phyloP scores from a whole-genome alignment of 2,113 vertebrate species.

The Thunnus thynnus region DNA sequence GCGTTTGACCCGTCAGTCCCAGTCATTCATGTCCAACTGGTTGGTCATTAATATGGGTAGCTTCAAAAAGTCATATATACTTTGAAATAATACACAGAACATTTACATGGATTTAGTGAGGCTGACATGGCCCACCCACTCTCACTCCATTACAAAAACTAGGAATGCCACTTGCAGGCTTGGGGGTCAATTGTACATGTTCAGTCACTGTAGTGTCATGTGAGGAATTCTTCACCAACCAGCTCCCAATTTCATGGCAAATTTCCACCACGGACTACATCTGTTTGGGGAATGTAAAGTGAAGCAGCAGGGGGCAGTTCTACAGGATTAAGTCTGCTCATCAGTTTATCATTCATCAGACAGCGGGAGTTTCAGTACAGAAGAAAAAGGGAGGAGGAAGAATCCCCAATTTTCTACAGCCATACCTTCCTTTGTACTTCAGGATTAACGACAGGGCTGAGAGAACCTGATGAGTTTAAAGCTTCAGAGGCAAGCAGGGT shows the following conservation, averaged over 20 bases:
- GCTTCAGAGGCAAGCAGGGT: slow-evolving; percentile 81
- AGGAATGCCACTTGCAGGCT: slow-evolving; percentile 61
- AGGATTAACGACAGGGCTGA: slow-evolving; percentile 84
- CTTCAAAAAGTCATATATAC: slow-evolving; percentile 11
- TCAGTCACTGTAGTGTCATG: slow-evolving; percentile 66
- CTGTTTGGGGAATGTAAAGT: slow-evolving; percentile 81
- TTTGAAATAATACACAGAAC: slow-evolving; percentile 43
- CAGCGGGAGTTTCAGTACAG: slow-evolving; percentile 66
- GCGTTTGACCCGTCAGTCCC: slow-evolving; percentile 23
- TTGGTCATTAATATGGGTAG: background rate
- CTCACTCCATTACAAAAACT: slow-evolving; percentile 53
- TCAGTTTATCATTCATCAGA: slow-evolving; percentile 86
- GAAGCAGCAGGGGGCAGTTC: slow-evolving; percentile 75
- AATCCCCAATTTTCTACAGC: slow-evolving; percentile 79
- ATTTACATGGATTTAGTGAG: slow-evolving; percentile 39
- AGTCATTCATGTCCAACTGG: background rate
- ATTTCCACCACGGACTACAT: slow-evolving; percentile 79
- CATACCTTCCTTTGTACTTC: slow-evolving; percentile 82
- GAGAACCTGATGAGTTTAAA: slow-evolving; percentile 84
- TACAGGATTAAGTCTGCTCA: slow-evolving; percentile 83
- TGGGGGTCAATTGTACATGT: slow-evolving; percentile 63
- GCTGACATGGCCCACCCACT: slow-evolving; percentile 64
- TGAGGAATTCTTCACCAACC: slow-evolving; percentile 76
- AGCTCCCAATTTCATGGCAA: slow-evolving; percentile 84
- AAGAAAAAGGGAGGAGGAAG: slow-evolving; percentile 28